These are phyloP conservation scores for Chlamydotis undulata DNA, from an alignment of 2,113 vertebrate genomes.

Conservation along the genomic window DNA sequence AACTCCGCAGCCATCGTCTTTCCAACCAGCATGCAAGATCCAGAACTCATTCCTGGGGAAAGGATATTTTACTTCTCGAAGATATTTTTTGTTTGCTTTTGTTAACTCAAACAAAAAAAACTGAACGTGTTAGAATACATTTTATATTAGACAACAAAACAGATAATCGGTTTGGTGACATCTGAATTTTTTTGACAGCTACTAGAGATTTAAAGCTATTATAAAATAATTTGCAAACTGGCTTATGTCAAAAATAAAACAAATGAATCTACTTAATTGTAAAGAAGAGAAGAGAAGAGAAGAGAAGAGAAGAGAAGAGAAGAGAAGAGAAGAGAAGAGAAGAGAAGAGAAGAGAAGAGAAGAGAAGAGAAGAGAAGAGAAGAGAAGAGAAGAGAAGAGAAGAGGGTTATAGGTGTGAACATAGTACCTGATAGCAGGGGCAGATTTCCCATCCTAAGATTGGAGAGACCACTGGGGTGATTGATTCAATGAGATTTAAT, in stretches of 20 bases:
- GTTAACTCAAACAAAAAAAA: not conserved
- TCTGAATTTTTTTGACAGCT: conserved; percentile 29
- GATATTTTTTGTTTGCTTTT: not conserved
- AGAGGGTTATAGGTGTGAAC: conserved; percentile 82
- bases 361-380: too few species aligned
- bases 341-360: too few species aligned
- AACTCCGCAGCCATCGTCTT: conserved; percentile 81
- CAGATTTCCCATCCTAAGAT: conserved; percentile 85
- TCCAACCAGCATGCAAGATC: not conserved
- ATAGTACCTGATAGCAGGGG: conserved; percentile 79
- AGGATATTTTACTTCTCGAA: not conserved
- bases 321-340: too few species aligned
- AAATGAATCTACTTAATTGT: not conserved
- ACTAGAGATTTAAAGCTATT: conserved; percentile 7
- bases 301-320: too few species aligned
- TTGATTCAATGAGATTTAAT: not conserved
- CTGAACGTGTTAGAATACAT: not conserved
- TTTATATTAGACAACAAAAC: not conserved
- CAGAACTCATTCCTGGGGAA: not conserved
- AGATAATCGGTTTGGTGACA: not conserved
- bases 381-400: not conserved
- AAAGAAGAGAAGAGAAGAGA: not conserved
- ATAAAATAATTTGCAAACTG: conserved; percentile 2
- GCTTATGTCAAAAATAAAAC: not conserved
- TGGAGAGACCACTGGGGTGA: conserved; percentile 10